Base-by-base conservation (phyloP, 2,888 invertebrate genomes). In the Drosophila antonietae region DNA sequence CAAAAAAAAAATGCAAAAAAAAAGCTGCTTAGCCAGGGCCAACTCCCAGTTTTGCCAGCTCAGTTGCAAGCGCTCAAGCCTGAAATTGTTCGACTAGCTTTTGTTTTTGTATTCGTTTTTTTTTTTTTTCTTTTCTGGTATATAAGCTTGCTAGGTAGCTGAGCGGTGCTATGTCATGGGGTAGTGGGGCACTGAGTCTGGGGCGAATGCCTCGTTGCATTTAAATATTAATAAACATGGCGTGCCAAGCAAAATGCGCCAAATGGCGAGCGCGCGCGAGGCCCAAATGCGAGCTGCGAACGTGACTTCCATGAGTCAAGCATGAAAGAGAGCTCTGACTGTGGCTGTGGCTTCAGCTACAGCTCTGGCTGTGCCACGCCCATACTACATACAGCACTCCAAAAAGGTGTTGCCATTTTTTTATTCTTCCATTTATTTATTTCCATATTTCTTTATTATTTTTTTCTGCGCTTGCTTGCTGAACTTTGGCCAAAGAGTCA, bases 141-240 rank as follows among this genome's bases (percentile, higher is more conserved):
- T 52, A 53, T 41, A 53, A 20, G 15, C 28, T 61, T 20, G 66
- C 23, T 41, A 23, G 33, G 33, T 39, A 20, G n/a, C 18, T 47
- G 28, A 12, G 23, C 10, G 44, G 15, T 20, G 31, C 39, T 20
- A 46, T 28, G 28, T 15, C 3, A 33, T 37, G 14, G 55, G 44
- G 41, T 41, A 55, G 55, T 31, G 56, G 44, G 46, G 56, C 43
- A 61, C 28, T 66, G 79, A 79, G 79, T 78, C 71, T 77, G 77
- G 78, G 73, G 77, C 66, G 67, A 81, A 88, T 85, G 84, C 64
- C 89, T 85, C 89, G 88, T 85, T 88, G 88, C 89, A 89, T 89
- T 87, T 87, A 89, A 89, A 89, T 87, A 89, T 87, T 87, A 87
- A 89, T 88, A 87, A 89, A 88, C 89, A 88, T 89, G 82, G 83